Percentiles rank a stretch among this genome's conserved stretches.
Conservation (phyloP, 1,140 invertebrate species). For the Drosophila dunni region DNA sequence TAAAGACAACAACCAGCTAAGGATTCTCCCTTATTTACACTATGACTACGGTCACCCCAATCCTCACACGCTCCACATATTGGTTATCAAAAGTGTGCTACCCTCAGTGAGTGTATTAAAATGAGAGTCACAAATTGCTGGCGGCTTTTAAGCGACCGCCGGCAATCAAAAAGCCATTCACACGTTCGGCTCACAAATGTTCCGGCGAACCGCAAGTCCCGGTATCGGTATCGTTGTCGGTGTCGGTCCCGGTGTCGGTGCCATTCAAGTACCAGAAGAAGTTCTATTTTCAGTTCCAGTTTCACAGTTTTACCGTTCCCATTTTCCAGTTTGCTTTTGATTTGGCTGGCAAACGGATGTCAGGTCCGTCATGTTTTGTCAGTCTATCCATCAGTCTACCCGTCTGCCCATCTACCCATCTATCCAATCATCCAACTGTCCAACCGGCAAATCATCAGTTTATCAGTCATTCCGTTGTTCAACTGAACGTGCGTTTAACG, state of each 20-base stretch:
- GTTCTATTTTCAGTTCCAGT: constrained; percentile 10
- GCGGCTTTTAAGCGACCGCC: constrained; percentile 50
- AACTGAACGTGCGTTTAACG: constrained; percentile 61
- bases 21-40: no score
- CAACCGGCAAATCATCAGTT: neutral
- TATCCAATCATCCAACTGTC: neutral
- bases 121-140: constrained; percentile 40
- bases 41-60: no score
- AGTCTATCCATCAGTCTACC: constrained; percentile 10
- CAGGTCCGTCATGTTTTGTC: constrained; percentile 59
- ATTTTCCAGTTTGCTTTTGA: constrained; percentile 39
- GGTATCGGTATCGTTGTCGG: neutral
- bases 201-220: constrained; percentile 21
- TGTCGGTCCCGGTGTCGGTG: neutral
- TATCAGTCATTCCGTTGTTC: neutral
- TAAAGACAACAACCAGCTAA: no score
- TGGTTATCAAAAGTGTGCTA: neutral
- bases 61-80: neutral
- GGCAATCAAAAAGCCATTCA: constrained; percentile 78
- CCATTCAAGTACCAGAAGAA: neutral
- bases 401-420: neutral
- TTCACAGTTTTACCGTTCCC: constrained; percentile 6
- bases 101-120: constrained; percentile 1
- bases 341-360: constrained; percentile 62
- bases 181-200: constrained; percentile 55